Evolutionary conservation across 2,797 vertebrate genomes (phyloP).

Genomic region (Onychomys leucogaster): DNA sequence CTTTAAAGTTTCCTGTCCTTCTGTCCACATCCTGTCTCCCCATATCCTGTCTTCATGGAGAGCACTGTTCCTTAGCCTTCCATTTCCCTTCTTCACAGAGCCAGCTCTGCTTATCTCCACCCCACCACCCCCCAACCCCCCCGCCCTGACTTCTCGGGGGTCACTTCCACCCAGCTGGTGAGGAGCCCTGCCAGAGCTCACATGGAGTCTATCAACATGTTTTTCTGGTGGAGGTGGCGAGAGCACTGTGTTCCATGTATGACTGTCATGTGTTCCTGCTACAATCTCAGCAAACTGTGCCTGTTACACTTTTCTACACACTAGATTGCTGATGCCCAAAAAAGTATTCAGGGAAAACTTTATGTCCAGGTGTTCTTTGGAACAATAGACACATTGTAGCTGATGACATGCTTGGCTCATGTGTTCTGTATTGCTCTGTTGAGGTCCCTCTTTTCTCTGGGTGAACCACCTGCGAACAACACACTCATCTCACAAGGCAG

Average conservation of each 20-base stretch:
- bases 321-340: neutral
- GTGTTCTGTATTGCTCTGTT: neutral
- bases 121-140: neutral
- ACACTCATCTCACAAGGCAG: neutral
- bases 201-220: neutral
- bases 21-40: neutral
- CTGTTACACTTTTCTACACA: neutral
- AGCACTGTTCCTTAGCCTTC: neutral
- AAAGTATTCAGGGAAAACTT: neutral
- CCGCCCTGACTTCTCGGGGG: neutral
- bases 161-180: neutral
- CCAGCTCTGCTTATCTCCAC: neutral
- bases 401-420: neutral
- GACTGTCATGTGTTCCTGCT: neutral
- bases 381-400: neutral
- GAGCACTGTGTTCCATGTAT: too few relatives aligned
- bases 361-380: neutral
- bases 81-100: neutral
- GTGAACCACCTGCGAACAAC: neutral
- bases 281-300: neutral
- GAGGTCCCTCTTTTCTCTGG: neutral
- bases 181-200: neutral
- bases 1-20: neutral
- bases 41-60: neutral
- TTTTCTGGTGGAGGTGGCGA: neutral